phyloP scores from a whole-genome alignment of 2,113 vertebrate species.

The Gnathonemus echidnorhynchus region DNA sequence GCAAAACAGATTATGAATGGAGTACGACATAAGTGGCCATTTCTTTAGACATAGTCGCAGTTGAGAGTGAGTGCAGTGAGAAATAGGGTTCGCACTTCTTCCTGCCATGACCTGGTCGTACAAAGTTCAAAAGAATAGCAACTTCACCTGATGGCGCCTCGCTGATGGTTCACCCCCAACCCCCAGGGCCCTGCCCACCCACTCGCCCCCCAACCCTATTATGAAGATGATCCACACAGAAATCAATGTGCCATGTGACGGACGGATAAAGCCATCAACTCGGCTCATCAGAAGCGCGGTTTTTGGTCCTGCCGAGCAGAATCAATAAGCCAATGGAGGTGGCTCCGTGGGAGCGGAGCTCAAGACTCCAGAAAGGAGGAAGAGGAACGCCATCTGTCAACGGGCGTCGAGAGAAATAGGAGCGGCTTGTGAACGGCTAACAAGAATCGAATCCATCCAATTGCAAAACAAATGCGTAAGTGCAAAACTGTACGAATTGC shows the following conservation, averaged over 20 bases:
- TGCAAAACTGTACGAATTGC: not conserved
- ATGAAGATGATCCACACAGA: not conserved
- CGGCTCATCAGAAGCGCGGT: not conserved
- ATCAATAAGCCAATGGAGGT: slow-evolving; percentile 17
- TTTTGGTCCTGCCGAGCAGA: not conserved
- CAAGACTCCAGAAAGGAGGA: not conserved
- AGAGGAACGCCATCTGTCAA: not conserved
- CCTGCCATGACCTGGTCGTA: not conserved
- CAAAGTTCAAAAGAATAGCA: not conserved
- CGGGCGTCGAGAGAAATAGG: not conserved
- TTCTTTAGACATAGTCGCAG: not conserved
- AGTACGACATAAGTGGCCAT: not conserved
- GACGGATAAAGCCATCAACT: slow-evolving; percentile 22
- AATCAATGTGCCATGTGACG: slow-evolving; percentile 13
- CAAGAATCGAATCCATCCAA: not conserved
- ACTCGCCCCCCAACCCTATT: not conserved
- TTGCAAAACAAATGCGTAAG: not conserved
- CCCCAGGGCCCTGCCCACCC: not conserved
- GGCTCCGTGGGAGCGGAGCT: not conserved
- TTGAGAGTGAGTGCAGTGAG: no score
- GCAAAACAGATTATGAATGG: not conserved
- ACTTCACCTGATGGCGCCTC: not conserved
- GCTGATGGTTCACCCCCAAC: not conserved
- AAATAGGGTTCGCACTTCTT: not conserved
- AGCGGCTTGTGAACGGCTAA: no score